A percentile compares a stretch with the other conserved stretches of the same genome.
phyloP scores from a whole-genome alignment of 2,113 vertebrate species.

The Felis chaus region DNA sequence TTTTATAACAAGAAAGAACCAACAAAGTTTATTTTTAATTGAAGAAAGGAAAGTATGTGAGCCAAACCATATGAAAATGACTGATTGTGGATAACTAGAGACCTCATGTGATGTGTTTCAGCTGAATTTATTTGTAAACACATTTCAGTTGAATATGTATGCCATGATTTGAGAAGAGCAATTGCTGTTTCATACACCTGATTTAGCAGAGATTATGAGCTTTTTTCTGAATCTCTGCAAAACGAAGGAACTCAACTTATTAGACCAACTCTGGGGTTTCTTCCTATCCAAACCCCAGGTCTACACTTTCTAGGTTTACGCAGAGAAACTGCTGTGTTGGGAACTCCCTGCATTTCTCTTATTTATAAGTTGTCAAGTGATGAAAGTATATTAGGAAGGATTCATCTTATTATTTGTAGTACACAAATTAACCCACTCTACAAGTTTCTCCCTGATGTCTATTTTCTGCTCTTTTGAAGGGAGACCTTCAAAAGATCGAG shows the following conservation, averaged over 20 bases:
- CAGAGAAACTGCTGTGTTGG: not conserved
- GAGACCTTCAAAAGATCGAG: not conserved
- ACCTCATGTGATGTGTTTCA: not conserved
- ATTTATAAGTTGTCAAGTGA: not conserved
- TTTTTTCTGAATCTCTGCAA: not conserved
- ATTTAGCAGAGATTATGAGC: not conserved
- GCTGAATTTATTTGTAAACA: not conserved
- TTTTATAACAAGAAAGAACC: slow-evolving; percentile 11
- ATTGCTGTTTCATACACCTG: not conserved
- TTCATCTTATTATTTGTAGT: not conserved
- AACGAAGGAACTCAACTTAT: not conserved
- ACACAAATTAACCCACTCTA: not conserved
- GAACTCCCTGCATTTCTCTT: not conserved
- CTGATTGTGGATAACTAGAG: not conserved
- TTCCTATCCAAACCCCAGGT: not conserved
- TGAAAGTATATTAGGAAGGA: not conserved
- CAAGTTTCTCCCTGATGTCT: not conserved
- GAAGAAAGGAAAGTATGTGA: slow-evolving; percentile 21
- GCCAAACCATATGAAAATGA: not conserved
- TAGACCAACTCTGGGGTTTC: not conserved
- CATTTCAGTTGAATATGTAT: not conserved
- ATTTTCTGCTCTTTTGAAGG: not conserved
- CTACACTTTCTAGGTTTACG: not conserved
- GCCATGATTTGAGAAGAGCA: not conserved
- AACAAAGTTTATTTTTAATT: slow-evolving; percentile 4